Percentiles rank a stretch among this genome's conserved stretches.
Conservation (phyloP, 2,797 vertebrate species). For the Picus viridis region DNA sequence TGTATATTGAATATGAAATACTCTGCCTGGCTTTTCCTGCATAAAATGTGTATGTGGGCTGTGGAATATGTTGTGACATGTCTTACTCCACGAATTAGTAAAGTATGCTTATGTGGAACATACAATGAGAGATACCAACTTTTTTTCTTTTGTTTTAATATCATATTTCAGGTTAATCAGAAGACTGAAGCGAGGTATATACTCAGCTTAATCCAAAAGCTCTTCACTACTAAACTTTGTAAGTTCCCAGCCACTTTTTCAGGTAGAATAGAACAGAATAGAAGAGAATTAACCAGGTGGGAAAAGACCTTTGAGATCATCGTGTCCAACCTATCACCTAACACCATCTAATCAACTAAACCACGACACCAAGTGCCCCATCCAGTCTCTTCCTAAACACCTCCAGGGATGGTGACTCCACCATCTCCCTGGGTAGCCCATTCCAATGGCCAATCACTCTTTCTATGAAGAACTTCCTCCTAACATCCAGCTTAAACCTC, state of each 20-base stretch:
- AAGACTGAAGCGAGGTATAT: slow-evolving; percentile 86
- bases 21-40: neutral
- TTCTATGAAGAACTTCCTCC: no score
- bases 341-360: no score
- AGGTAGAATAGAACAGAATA: no score
- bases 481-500: no score
- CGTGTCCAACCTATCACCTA: no score
- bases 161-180: slow-evolving; percentile 84
- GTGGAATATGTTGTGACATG: neutral
- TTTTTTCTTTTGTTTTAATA: neutral
- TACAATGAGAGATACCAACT: neutral
- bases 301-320: no score
- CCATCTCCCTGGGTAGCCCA: no score
- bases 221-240: slow-evolving; percentile 89
- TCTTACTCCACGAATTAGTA: neutral
- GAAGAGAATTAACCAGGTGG: no score
- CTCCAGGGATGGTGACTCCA: no score
- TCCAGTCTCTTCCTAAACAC: no score
- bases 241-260: slow-evolving; percentile 76
- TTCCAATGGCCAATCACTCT: no score
- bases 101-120: neutral
- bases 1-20: neutral
- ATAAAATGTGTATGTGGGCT: neutral
- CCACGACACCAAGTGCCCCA: no score
- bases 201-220: slow-evolving; percentile 86